Evolutionary conservation across 2,888 invertebrate genomes (phyloP), one percentile per base, ranked within the genome.

Genomic region (Eulithis prunata): DNA sequence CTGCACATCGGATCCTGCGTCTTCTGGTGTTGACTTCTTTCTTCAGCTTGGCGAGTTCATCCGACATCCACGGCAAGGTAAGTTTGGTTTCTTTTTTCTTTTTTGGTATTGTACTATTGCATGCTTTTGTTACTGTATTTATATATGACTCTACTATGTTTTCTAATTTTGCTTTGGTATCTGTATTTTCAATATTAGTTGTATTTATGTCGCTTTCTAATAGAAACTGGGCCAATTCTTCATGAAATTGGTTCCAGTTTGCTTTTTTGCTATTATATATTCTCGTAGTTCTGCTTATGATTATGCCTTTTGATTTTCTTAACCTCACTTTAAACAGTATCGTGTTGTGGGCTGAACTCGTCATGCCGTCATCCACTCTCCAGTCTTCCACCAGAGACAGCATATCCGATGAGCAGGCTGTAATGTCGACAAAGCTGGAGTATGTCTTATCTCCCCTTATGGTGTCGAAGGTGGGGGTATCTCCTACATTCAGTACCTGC

Each of bases 51-150:
- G 41, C 8, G 2, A 41, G 41, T 41, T 41, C 41, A 3, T 41
- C 8, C 8, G 41, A 41, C 62, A 21, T 28, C 59, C 59, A 75
- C 13, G 73, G 73, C 7, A 64, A 28, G 62, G 53, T 49, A 49
- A 49, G 21, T 49, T 49, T 49, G 1, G 4, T 28, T 7, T 6
- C 7, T 49, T 11, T 49, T 14, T 49, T 49, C 21, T 21, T 11
- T 21, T 49, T 49, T 10, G 49, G 49, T 49, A 49, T 49, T 11
- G 21, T 14, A 2, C 10, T 2, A 0, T 8, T 21, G 14, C 49
- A 21, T 49, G 49, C 4, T 11, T 49, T 6, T 49, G 14, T 14
- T 21, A 49, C 21, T 49, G 21, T 11, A 3, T 49, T 21, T 49
- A 7, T 49, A 3, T 49, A 49, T 28, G 0, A 6, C 7, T 21